Evolutionary conservation across 2,888 invertebrate genomes (phyloP), one percentile per base, ranked within the genome.

Genomic region (Meiosimyza decipiens): DNA sequence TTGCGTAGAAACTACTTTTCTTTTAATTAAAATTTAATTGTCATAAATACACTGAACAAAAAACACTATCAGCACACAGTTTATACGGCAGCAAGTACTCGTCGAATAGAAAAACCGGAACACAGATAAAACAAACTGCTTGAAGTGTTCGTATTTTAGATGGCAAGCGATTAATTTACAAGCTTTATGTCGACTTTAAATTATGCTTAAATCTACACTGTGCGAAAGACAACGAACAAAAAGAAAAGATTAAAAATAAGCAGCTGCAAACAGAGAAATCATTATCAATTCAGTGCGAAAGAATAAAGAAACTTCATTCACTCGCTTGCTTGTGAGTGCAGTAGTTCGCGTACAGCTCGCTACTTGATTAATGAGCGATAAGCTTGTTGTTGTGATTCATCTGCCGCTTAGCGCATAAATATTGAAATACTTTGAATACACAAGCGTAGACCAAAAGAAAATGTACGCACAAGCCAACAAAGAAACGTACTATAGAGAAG

Each of bases 291-390:
- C 62, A 52, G 51, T 22, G 64, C 49, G 15, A 50, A 16, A 9
- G 22, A 22, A 18, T 49, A 7, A 28, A 51, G 50, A 22, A 16
- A 50, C 11, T 54, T 13, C 54, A 60, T 22, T 22, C 50, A 64
- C 18, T 50, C 13, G 40, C 6, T 40, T 12, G 60, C 22, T 22
- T 40, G 60, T 40, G 28, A 18, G 50, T 11, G 64, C 12, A 50
- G 22, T 18, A 18, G 64, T 13, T 40, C 60, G 62, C 9, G 33
- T 47, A 22, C 62, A 33, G 52, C 28, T 40, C 18, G 63, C 63
- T 18, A 52, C n/a, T 52, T 70, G 70, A 70, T 70, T 54, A 70
- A 70, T 70, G 70, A 62, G 47, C 62, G 70, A 70, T 70, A 70
- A 70, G 70, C 63, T 54, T 70, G 62, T 70, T 70, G 70, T 63